Evolutionary conservation across 1,140 invertebrate genomes (phyloP), one percentile per base, ranked within the genome.

Genomic region (Ctenoplectra terminalis): DNA sequence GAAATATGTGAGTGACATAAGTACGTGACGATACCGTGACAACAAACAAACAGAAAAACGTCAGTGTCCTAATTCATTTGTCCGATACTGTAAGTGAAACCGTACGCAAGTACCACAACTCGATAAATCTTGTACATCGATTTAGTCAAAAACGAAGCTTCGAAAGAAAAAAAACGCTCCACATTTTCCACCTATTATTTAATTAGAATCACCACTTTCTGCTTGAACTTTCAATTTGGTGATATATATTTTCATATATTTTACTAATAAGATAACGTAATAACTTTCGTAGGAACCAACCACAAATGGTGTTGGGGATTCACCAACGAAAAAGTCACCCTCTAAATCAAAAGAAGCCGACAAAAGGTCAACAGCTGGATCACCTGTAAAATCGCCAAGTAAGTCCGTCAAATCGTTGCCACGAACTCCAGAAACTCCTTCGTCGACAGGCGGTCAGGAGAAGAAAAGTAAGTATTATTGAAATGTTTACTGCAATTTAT

Each of bases 401-500:
- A 96, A 96, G 91, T 95, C 94, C 86, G 93, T 94, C 34, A 95
- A 95, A 82, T 95, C 94, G 63, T 90, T 95, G 71, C 95, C 95
- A 63, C 95, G 95, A 93, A 96, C 96, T 70, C 96, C 96, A 6
- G 96, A 96, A 87, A 95, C 95, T 76, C 90, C 94, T 82, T 90
- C 95, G 20, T 93, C 94, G 20, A 94, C 94, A 66, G 93, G 94
- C 77, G 89, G 93, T 54, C 93, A 94, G 85, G 95, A 96, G n/a
- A 97, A 96, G 92, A 97, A 97, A 94, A 97, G 96, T 97, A 93
- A 95, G 94, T 83, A 70, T 29, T 26, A 31, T n/a, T n/a, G n/a
- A n/a, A n/a, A n/a, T n/a, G n/a, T n/a, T n/a, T n/a, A n/a, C n/a
- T n/a, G n/a, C n/a, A n/a, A n/a, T n/a, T n/a, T n/a, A n/a, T n/a